Percentiles rank a stretch among this genome's conserved stretches.
phyloP scores from a whole-genome alignment of 2,113 vertebrate genomes.

The Podarcis raffonei region DNA sequence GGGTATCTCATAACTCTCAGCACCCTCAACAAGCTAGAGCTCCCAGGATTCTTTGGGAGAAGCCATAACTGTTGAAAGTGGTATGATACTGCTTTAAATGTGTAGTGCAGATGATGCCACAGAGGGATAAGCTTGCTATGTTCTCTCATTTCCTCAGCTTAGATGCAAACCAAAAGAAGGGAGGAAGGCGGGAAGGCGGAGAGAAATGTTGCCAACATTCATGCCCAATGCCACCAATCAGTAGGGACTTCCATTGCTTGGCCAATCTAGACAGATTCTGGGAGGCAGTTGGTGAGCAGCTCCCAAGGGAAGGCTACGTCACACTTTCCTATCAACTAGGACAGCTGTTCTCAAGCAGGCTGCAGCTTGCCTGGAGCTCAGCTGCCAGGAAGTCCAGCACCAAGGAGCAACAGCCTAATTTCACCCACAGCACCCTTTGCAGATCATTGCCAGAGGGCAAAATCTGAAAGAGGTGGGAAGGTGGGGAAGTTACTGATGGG shows the following conservation, averaged over 20 bases:
- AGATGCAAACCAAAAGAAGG: background rate
- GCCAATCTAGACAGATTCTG: background rate
- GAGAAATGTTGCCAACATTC: background rate
- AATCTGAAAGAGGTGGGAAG: background rate
- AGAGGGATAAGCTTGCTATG: background rate
- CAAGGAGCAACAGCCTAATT: background rate
- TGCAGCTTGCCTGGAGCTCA: background rate
- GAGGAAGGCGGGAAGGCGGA: no score
- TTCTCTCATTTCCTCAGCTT: background rate
- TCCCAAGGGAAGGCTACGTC: background rate
- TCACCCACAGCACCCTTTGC: background rate
- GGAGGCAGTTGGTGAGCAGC: background rate
- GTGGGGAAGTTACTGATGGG: background rate
- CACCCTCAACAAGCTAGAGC: no score
- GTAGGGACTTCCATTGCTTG: background rate
- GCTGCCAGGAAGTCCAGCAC: background rate
- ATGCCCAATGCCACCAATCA: background rate
- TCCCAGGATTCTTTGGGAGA: no score
- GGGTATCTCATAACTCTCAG: no score
- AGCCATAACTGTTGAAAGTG: no score
- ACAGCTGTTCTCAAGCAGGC: no score
- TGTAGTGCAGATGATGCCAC: background rate
- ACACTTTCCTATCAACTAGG: background rate
- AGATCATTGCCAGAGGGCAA: background rate
- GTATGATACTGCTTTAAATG: no score